A percentile compares a stretch with the other conserved stretches of the same genome.
Conservation (phyloP, 2,113 vertebrate species). For the Otolemur garnettii region DNA sequence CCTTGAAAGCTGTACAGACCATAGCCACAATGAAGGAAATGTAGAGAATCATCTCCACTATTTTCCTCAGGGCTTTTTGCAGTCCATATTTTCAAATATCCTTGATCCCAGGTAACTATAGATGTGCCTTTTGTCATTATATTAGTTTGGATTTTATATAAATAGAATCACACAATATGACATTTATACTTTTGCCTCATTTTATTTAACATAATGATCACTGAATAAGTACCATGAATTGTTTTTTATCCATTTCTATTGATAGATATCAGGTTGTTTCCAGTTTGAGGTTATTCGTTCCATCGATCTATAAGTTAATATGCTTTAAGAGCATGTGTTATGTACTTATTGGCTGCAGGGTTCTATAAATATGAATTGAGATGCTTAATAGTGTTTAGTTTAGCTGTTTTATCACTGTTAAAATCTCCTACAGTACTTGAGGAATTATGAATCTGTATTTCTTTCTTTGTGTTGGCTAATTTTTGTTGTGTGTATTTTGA, state of each 20-base stretch:
- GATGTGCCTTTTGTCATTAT: neutral
- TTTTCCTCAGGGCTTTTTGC: neutral
- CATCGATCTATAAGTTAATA: neutral
- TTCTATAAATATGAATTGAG: neutral
- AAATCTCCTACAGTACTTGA: neutral
- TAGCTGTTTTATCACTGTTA: neutral
- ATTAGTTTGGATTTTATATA: neutral
- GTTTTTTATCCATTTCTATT: neutral
- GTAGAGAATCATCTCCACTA: neutral
- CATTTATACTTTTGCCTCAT: neutral
- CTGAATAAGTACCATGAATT: neutral
- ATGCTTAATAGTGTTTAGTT: neutral
- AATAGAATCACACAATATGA: neutral
- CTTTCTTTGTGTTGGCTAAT: neutral
- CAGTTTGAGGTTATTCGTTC: neutral
- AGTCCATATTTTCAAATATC: neutral
- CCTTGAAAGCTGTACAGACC: neutral
- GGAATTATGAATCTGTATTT: neutral
- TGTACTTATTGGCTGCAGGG: neutral
- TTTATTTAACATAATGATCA: neutral
- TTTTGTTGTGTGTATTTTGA: neutral
- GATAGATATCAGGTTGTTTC: neutral
- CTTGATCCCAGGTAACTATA: neutral
- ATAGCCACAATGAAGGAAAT: neutral
- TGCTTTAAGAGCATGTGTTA: neutral